Conservation (phyloP, 2,888 invertebrate genomes). For the Oscheius myriophilus region DNA sequence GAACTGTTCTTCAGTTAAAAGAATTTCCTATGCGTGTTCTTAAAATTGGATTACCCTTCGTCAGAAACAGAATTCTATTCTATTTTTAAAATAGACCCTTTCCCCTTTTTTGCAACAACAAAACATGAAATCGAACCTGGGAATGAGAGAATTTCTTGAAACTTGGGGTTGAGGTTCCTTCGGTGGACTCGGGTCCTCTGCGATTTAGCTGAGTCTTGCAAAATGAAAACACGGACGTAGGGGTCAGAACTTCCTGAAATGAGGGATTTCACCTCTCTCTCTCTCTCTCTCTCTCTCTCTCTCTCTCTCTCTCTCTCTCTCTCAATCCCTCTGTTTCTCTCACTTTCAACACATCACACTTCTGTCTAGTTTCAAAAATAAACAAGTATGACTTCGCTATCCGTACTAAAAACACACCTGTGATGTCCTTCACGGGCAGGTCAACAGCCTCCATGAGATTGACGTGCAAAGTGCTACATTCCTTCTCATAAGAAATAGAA, state of each 20-base stretch:
- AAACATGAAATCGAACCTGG: constrained; percentile 47
- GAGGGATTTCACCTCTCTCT: background rate
- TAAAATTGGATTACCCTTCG: no score
- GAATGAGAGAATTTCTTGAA: constrained; percentile 63
- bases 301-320: constrained; percentile 6
- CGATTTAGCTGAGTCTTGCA: constrained; percentile 55
- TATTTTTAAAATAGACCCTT: background rate
- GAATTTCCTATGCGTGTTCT: no score
- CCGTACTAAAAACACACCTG: constrained; percentile 54
- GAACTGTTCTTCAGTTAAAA: no score
- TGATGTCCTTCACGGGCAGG: constrained; percentile 65
- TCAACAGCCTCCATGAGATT: constrained; percentile 66
- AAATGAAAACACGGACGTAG: constrained; percentile 64
- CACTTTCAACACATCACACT: no score
- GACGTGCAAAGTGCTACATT: constrained; percentile 59
- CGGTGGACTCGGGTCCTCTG: constrained; percentile 61
- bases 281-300: constrained; percentile 25
- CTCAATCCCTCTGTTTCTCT: constrained; percentile 1
- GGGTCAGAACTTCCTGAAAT: constrained; percentile 65
- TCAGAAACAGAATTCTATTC: constrained; percentile 4
- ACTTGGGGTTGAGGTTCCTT: constrained; percentile 65
- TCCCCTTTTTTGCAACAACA: background rate
- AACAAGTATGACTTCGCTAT: no score
- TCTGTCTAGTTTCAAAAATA: no score
- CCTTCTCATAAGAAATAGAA: constrained; percentile 61